Evolutionary conservation across 2,888 invertebrate genomes (phyloP), one percentile per base, ranked within the genome.

Genomic region (Yponomeuta plumbellus): DNA sequence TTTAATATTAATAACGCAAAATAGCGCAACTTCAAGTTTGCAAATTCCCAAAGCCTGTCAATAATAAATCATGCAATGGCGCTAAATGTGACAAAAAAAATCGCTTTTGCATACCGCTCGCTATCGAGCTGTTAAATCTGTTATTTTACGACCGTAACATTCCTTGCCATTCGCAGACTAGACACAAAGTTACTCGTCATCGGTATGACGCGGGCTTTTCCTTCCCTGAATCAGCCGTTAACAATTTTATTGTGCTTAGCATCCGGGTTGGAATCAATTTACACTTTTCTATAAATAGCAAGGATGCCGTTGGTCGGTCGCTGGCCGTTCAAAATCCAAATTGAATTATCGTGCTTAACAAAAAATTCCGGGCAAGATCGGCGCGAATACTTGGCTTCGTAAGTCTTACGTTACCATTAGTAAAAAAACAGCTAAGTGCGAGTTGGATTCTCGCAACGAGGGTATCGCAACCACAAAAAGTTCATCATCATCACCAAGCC

Each of bases 21-120:
- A n/a, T n/a, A n/a, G n/a, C n/a, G n/a, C n/a, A n/a, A n/a, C n/a
- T n/a, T 34, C 34, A 34, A 34, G 34, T 34, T 8, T 34, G 34
- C 8, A 34, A 34, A 34, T 34, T 6, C 34, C 8, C 8, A 8
- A 5, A 34, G 34, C 8, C 34, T 34, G 8, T 34, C 34, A 8
- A 6, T 34, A 34, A 67, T 71, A 69, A 73, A 70, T 70, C 66
- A 69, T 64, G 66, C 44, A 40, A 64, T 56, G 58, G 61, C 59
- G 59, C 61, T 66, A 59, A 34, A 34, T 22, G 44, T 17, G 44
- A 17, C 17, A 0, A 22, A 5, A 22, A 58, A 20, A 58, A 11
- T 58, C 2, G 21, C 58, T 22, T 58, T 58, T 20, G 58, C 1
- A 11, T 58, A 6, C 65, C 66, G 66, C 66, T 67, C 64, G 61